A percentile compares a stretch with the other conserved stretches of the same genome.
Conservation (phyloP, 1,140 invertebrate species). For the Hydropsyche tenuis region DNA sequence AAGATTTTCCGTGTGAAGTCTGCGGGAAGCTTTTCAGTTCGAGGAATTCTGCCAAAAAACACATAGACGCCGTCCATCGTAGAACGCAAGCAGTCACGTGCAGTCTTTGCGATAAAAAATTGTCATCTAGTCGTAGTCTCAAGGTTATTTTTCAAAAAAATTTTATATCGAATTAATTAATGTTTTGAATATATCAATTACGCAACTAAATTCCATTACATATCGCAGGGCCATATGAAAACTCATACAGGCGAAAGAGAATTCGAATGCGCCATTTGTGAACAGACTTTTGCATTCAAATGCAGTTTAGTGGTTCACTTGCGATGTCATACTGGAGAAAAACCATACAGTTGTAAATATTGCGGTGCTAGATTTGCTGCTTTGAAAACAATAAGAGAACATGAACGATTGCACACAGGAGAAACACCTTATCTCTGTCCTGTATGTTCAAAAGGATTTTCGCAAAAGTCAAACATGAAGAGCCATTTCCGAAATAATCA, state of each 20-base stretch:
- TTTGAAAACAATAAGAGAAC: constrained; percentile 53
- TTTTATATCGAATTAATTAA: neutral
- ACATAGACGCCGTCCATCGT: constrained; percentile 42
- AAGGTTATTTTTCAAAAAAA: constrained; percentile 33
- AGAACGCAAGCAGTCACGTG: constrained; percentile 41
- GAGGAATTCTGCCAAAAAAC: constrained; percentile 43
- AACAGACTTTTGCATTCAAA: constrained; percentile 52
- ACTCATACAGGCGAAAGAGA: constrained; percentile 60
- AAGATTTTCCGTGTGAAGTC: constrained; percentile 46
- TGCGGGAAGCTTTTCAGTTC: constrained; percentile 46
- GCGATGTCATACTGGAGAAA: constrained; percentile 48
- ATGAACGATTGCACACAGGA: constrained; percentile 68
- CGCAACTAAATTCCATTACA: constrained; percentile 1
- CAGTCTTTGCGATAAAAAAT: constrained; percentile 47
- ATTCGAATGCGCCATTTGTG: constrained; percentile 59
- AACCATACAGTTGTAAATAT: constrained; percentile 51
- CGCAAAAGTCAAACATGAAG: constrained; percentile 50
- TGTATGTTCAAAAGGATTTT: constrained; percentile 57
- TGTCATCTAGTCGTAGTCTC: constrained; percentile 40
- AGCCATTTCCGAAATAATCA: constrained; percentile 50
- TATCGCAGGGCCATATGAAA: constrained; percentile 53
- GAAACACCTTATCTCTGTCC: constrained; percentile 64
- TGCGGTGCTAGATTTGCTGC: constrained; percentile 49
- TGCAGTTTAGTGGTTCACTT: constrained; percentile 48
- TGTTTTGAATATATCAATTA: neutral